Base-by-base conservation (phyloP, 2,888 invertebrate species). In the Anorthoa munda region DNA sequence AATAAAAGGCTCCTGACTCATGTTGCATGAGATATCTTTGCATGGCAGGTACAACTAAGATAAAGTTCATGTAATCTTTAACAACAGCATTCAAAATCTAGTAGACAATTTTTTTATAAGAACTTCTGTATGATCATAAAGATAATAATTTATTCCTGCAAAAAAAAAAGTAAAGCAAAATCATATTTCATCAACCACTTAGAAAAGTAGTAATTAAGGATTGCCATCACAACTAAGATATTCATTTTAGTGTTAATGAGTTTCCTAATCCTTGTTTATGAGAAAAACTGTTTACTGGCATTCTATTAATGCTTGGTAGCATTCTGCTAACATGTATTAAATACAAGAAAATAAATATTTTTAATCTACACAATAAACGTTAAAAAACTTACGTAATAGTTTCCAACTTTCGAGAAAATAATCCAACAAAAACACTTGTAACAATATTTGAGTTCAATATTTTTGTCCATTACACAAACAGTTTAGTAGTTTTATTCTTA, bases 311-410 rank as follows among this genome's bases (percentile, higher is more conserved):
- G 9, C 15, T 60, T 45, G 15, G 15, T 45, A 7, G 9, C n/a
- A 11, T 13, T 0, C 26, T 9, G 0, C 56, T 23, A 23, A 55
- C 23, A 17, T 17, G n/a, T n/a, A n/a, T 56, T 7, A 56, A 26
- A 58, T 31, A 11, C 18, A 58, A 18, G 18, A 17, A 17, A 18
- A 13, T 15, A 2, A 58, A 31, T 15, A 39, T 1, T 66, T 31
- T 46, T 18, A 26, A 51, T 11, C 26, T 18, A 51, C 13, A 17
- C 4, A 17, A 46, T 18, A 50, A 58, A 63, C 15, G 12, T 48
- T 21, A 0, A 39, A 58, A 46, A 58, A 72, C 74, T 75, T 74
- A 74, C 77, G 39, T 60, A 39, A n/a, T 15, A 5, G 18, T 48
- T 45, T 53, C 18, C 45, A 26, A 68, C 26, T 15, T 50, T 50